Base-by-base conservation (phyloP, 2,797 vertebrate species). In the Miichthys miiuy region DNA sequence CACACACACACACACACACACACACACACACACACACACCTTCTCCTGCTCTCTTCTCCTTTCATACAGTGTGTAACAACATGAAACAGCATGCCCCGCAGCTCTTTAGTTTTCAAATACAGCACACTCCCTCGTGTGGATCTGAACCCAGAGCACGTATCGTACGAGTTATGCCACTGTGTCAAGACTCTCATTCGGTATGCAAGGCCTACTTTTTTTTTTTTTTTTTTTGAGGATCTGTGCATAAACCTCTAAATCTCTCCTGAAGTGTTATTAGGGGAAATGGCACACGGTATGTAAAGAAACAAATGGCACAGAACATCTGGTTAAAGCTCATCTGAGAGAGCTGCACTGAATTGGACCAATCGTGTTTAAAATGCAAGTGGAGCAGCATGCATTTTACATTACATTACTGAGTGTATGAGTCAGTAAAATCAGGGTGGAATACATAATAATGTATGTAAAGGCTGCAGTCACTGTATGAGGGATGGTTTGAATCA, bases 301-400 rank as follows among this genome's bases (percentile, higher is more conserved):
- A 92, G 90, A 90, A 91, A 91, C 88, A 92, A 91, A 93, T 86
- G 87, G 89, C 87, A 86, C 65, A 86, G 80, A 87, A 88, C 89
- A 91, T 92, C 91, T 92, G 88, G 84, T 89, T 85, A 52, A 77
- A 87, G 77, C 89, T 87, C 90, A 80, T 90, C 73, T 52, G 83
- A 86, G 88, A 83, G 80, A 79, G 86, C 73, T 17, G 81, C 52
- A 8, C 86, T 77, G 79, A 91, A 88, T 87, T 79, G 80, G 84
- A 83, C 81, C 46, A 25, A 88, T 88, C 70, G 76, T 88, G 81
- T 92, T 93, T 92, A 90, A 91, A 90, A 92, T 93, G 91, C 82
- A 93, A 90, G 82, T 91, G 85, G 93, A 94, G 92, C 92, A 90
- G 81, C 88, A 90, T 89, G 85, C 88, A 90, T 92, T 93, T 91